A percentile compares a stretch with the other conserved stretches of the same genome.
Evolutionary conservation across 2,888 invertebrate genomes (phyloP).

Genomic region (Mechanitis mazaeus): DNA sequence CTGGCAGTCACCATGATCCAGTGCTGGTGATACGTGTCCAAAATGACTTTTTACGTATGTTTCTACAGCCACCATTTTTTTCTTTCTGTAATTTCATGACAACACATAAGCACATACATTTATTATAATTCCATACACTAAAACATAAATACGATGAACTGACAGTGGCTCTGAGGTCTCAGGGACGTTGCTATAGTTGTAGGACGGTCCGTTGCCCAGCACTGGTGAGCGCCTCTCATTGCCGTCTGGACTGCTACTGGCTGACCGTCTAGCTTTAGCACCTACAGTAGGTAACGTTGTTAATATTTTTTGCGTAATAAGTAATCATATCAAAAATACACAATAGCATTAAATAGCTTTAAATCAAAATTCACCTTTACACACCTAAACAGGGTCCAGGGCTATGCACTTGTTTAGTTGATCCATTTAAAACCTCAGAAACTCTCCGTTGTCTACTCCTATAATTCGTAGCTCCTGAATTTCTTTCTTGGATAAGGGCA

Average conservation of each 20-base stretch:
- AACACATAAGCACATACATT: background rate
- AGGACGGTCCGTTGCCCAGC: conserved; percentile 27
- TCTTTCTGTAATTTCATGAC: conserved; percentile 34
- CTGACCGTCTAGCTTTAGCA: conserved; percentile 35
- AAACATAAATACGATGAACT: conserved; percentile 25
- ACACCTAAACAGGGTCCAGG: conserved; percentile 54
- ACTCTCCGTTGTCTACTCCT: conserved; percentile 33
- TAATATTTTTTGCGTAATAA: no score
- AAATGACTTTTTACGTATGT: conserved; percentile 52
- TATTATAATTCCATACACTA: background rate
- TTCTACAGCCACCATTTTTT: conserved; percentile 54
- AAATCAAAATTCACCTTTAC: conserved; percentile 64
- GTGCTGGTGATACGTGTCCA: conserved; percentile 31
- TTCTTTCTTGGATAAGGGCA: conserved; percentile 29
- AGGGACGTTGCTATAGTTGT: conserved; percentile 29
- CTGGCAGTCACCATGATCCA: conserved; percentile 26
- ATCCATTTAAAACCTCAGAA: conserved; percentile 29
- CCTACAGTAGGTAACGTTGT: conserved; percentile 2
- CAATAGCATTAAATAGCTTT: background rate
- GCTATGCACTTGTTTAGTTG: conserved; percentile 34
- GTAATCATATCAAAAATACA: background rate
- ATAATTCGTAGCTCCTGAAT: conserved; percentile 19
- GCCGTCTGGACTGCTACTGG: conserved; percentile 39
- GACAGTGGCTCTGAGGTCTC: conserved; percentile 41
- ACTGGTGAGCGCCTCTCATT: conserved; percentile 26